Evolutionary conservation across 2,113 vertebrate species (phyloP), one percentile per base, ranked within the genome.

Genomic region (Eublepharis macularius): DNA sequence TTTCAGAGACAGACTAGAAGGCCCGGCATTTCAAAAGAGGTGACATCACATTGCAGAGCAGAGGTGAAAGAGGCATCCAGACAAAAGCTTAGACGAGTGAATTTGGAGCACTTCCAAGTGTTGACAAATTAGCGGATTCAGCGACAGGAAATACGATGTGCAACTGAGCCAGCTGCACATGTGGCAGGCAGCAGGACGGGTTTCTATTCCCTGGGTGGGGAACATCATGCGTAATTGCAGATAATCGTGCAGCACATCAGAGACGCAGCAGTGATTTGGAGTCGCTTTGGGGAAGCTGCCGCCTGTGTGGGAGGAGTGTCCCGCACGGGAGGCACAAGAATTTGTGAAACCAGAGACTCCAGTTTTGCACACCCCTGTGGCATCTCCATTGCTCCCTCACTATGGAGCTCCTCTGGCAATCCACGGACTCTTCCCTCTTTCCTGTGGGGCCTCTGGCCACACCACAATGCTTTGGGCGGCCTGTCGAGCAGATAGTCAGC

Each of bases 401-500:
- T 26, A 11, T 32, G 12, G 73, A 43, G 12, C 11, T 43, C 14
- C 36, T 72, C 17, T 72, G 17, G 19, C 17, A 41, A 4, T 19
- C 2, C 9, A 47, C 45, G 10, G 51, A 16, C 6, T 29, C 24
- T 19, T 17, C 12, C 11, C 26, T 24, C 73, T 47, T 43, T 14
- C 73, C 47, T 32, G 73, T 47, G 73, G 39, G 36, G 43, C 7
- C 9, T 57, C 47, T 36, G 19, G 43, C 26, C 12, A 16, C 49
- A 32, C 36, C 7, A 29, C 7, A 11, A 82, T 1, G 3, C 1
- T 54, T 54, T 54, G 51, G 51, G 51, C 16, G 2, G 16, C 14
- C 2, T 74, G 76, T 4, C 32, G 39, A 88, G 91, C 0, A 88
- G 89, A 84, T 90, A 90, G 90, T 73, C 91, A 87, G 90, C 94